Evolutionary conservation across 2,797 vertebrate genomes (phyloP), one percentile per base, ranked within the genome.

Genomic region (Adelosebastes latens): DNA sequence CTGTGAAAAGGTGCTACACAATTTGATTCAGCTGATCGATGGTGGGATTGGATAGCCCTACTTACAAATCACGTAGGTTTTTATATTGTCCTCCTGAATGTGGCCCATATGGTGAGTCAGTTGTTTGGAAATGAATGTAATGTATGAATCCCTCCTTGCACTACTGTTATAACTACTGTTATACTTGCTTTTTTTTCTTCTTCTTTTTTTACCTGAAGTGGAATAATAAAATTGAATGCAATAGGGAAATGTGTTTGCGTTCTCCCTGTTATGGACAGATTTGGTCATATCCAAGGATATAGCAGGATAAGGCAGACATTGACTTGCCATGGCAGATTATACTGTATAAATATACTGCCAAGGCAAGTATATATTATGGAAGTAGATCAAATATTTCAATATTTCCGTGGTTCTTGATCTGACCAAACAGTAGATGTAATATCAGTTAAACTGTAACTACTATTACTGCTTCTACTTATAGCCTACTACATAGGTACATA

Each of bases 1-100:
- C 55, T 81, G 66, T 73, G 68, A 89, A 88, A 90, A 77, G 92
- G 93, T 93, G 94, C 92, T 95, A 93, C 32, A 72, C 42, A 56
- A 67, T 74, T 73, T n/a, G 8, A 87, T 72, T 83, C 53, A 75
- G 34, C 52, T 56, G 34, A 69, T 7, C 12, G 64, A 63, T 25
- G 32, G 29, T 42, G 68, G 80, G 81, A 74, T 39, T 56, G 34
- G 72, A 65, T 20, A 66, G 25, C 49, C 16, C 24, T 76, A 32
- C 60, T 77, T 74, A 72, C 59, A 71, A 62, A 64, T 70, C 61
- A 25, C 55, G 29, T 81, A 64, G 55, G 64, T 85, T 89, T 67
- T 74, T 86, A 63, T 74, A 83, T 75, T 31, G 60, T 83, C 46
- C 67, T 20, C 55, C 69, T 81, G 55, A 87, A 79, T 77, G 70